Evolutionary conservation across 2,113 vertebrate species (phyloP).

Genomic region (Cheirogaleus medius): DNA sequence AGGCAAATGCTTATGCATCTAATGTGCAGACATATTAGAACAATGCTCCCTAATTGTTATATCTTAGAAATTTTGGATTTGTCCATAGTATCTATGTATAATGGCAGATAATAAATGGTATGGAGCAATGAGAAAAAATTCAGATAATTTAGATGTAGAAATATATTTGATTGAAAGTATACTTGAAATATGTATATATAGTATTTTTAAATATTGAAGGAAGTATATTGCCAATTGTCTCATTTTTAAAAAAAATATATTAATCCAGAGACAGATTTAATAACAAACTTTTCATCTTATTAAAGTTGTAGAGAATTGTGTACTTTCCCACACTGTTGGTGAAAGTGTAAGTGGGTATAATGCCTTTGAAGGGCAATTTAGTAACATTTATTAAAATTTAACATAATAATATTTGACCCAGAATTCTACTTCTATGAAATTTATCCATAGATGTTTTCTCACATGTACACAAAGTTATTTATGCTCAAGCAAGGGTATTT

Average conservation of each 20-base stretch:
- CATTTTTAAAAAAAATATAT: neutral
- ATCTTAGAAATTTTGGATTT: neutral
- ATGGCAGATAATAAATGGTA: neutral
- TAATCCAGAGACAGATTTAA: constrained; percentile 52
- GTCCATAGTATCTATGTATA: neutral
- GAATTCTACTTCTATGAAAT: neutral
- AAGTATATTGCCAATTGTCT: neutral
- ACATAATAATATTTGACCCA: neutral
- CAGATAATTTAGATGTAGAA: neutral
- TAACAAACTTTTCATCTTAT: neutral
- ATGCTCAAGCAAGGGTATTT: neutral
- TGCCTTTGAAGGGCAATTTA: neutral
- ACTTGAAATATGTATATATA: neutral
- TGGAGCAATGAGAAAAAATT: neutral
- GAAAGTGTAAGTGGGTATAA: neutral
- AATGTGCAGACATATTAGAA: neutral
- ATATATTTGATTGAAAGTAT: neutral
- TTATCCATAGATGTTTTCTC: neutral
- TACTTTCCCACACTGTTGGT: neutral
- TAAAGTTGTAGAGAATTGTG: neutral
- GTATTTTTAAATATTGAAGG: neutral
- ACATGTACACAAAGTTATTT: neutral
- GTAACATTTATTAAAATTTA: neutral
- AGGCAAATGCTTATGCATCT: neutral
- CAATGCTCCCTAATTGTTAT: neutral